Evolutionary conservation across 1,140 invertebrate species (phyloP), one percentile per base, ranked within the genome.

Genomic region (Eumaeus atala): DNA sequence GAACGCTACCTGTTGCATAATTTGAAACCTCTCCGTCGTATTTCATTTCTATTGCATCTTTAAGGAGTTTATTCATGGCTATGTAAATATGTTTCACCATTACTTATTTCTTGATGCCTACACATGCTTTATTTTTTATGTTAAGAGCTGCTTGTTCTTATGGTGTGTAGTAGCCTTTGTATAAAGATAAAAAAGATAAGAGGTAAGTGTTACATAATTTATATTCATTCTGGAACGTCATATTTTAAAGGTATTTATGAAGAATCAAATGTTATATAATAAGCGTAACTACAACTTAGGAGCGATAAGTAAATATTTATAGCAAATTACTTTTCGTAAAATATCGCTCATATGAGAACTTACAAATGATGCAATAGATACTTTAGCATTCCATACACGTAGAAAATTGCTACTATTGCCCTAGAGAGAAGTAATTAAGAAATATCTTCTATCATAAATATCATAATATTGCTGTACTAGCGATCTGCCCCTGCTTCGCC

Each of bases 61-160:
- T 38, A 38, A 38, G 37, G n/a, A 38, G n/a, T n/a, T n/a, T 38
- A 38, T 38, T 38, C 37, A 38, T 38, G 8, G 0, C 37, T 38
- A 38, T 38, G 37, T 38, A 38, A 38, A 38, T 38, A 38, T 12
- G n/a, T 12, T 12, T 9, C 37, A 4, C 11, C 12, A 28, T 28
- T 28, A 28, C 21, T 28, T 38, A 38, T 11, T 38, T 11, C 11
- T 9, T 38, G 37, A 38, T 38, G 37, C 37, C n/a, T 38, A 11
- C 11, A 38, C 37, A 38, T n/a, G 8, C 12, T 11, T 38, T 12
- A 11, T 38, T 5, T 12, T 12, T 12, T n/a, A n/a, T n/a, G n/a
- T n/a, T n/a, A n/a, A n/a, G n/a, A n/a, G n/a, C n/a, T n/a, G n/a
- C n/a, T n/a, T n/a, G n/a, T n/a, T n/a, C n/a, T n/a, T n/a, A n/a